A percentile compares a stretch with the other conserved stretches of the same genome.
These are phyloP conservation scores for Cyanoderma ruficeps DNA, from an alignment of 2,113 vertebrate species.

Conservation along the genomic window DNA sequence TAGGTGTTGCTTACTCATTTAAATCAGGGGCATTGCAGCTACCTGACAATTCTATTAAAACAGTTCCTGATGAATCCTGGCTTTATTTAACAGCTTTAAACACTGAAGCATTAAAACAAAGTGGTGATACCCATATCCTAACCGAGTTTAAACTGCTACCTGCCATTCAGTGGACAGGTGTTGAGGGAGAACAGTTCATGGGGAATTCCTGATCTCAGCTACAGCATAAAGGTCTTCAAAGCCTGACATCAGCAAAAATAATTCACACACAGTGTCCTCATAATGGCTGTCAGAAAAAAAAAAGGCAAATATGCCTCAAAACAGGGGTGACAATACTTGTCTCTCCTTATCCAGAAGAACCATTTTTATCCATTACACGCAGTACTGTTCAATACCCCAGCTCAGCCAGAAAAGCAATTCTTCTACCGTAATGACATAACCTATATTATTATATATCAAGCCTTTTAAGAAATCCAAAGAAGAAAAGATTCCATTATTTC, in stretches of 20 bases:
- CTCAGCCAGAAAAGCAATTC: constrained; percentile 23
- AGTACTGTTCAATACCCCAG: constrained; percentile 13
- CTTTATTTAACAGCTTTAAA: constrained; percentile 33
- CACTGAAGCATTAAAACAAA: not conserved
- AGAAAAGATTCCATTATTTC: constrained; percentile 26
- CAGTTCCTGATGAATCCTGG: constrained; percentile 27
- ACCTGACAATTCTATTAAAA: constrained; percentile 49
- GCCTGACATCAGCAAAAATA: not conserved
- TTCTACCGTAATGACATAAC: not conserved
- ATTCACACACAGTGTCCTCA: not conserved
- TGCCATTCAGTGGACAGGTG: not conserved
- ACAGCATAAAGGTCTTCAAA: not conserved
- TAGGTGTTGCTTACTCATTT: constrained; percentile 66
- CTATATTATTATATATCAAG: not conserved
- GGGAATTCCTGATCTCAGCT: not conserved
- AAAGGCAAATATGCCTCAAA: not conserved
- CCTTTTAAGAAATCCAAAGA: not conserved
- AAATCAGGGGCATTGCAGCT: constrained; percentile 40
- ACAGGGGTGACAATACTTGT: not conserved
- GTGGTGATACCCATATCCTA: not conserved
- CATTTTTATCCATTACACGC: constrained; percentile 34
- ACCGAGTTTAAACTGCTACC: not conserved
- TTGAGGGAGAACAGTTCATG: not conserved
- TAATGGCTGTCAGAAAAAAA: not conserved
- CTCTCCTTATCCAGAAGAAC: not conserved